phyloP scores from a whole-genome alignment of 2,797 vertebrate species.

The Sternotherus odoratus region DNA sequence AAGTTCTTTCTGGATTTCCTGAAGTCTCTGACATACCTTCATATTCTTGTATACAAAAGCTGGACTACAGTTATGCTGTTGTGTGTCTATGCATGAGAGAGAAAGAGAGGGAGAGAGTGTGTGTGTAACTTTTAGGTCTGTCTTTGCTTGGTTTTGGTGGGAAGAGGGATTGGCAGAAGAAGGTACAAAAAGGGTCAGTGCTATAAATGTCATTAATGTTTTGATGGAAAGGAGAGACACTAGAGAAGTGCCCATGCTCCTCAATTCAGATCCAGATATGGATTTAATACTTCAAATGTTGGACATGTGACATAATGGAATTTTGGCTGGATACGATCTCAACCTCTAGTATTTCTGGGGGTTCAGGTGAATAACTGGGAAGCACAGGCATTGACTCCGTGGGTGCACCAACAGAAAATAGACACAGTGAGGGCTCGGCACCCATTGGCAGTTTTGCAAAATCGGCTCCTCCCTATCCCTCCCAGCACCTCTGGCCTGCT shows the following conservation, averaged over 20 bases:
- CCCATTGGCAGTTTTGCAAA: too few species aligned
- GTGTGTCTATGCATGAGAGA: rapidly evolving
- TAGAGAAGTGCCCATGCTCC: not conserved
- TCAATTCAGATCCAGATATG: not conserved
- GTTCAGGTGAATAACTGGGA: not conserved
- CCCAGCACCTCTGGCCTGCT: too few species aligned
- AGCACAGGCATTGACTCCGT: too few species aligned
- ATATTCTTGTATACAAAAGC: not conserved
- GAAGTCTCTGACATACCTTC: not conserved
- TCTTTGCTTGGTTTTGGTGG: not conserved
- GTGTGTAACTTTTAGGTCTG: not conserved
- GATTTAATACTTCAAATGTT: not conserved
- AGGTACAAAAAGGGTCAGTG: not conserved
- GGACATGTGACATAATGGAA: not conserved
- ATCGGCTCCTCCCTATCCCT: too few species aligned
- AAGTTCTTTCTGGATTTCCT: not conserved
- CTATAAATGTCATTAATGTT: not conserved
- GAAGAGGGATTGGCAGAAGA: not conserved
- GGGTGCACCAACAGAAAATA: too few species aligned
- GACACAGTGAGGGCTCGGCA: too few species aligned
- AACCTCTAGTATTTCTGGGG: not conserved
- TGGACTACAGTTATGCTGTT: not conserved
- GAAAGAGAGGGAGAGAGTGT: not conserved
- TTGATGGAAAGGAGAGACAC: not conserved
- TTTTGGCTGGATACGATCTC: not conserved